A percentile compares a stretch with the other conserved stretches of the same genome.
These are phyloP conservation scores for Samia ricini DNA, from an alignment of 1,140 invertebrate genomes.

Conservation along the genomic window DNA sequence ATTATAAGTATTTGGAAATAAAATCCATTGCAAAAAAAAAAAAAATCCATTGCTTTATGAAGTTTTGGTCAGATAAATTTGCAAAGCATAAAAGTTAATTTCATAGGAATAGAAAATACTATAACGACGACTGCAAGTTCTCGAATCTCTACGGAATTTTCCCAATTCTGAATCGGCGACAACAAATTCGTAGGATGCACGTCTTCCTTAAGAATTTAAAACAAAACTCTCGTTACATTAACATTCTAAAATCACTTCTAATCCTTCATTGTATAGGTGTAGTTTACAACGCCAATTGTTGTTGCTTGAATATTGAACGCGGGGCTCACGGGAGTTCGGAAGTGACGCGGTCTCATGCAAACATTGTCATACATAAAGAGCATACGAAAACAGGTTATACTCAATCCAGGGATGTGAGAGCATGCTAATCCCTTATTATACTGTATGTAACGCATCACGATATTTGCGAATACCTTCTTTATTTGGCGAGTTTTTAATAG, in stretches of 20 bases:
- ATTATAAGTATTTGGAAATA: no score
- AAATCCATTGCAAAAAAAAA: no score
- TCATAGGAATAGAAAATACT: not conserved
- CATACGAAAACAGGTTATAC: constrained; percentile 8
- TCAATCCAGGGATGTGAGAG: not conserved
- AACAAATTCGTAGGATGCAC: not conserved
- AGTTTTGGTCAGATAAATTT: no score
- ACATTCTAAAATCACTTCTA: not conserved
- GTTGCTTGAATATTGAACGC: constrained; percentile 9
- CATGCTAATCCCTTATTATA: not conserved
- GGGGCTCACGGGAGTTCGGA: constrained; percentile 9
- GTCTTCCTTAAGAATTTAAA: constrained; percentile 9
- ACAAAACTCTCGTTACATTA: not conserved
- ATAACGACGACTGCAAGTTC: not conserved
- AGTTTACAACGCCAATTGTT: not conserved
- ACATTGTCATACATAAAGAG: constrained; percentile 9
- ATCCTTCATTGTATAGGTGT: not conserved
- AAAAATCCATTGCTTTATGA: no score
- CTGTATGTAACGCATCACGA: not conserved
- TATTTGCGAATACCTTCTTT: not conserved
- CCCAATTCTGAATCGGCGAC: not conserved
- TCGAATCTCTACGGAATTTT: constrained; percentile 5
- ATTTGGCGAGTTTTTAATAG: no score
- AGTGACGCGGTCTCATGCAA: not conserved
- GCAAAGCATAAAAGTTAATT: no score